Conservation (phyloP, 2,888 invertebrate genomes). For the Noctua comes region DNA sequence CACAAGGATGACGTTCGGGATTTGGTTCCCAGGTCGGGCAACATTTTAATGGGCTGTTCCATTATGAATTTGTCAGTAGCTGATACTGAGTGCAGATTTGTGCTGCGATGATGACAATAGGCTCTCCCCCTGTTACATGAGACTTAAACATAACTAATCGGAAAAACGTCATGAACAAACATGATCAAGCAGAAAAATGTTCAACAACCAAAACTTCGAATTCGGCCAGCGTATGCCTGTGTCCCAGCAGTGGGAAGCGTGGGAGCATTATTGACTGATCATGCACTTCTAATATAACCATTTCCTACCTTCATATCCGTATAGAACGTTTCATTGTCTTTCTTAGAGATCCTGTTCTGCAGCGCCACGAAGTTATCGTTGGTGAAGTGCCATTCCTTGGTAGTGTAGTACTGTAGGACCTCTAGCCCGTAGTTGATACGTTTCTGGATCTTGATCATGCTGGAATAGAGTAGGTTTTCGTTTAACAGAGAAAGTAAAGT, state of each 20-base stretch:
- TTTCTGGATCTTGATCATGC: conserved; percentile 92
- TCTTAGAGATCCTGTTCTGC: conserved; percentile 84
- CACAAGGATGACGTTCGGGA: background rate
- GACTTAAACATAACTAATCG: background rate
- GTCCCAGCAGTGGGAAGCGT: background rate
- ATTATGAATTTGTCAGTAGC: background rate
- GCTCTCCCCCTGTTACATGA: background rate
- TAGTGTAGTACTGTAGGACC: conserved; percentile 95
- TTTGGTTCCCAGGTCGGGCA: background rate
- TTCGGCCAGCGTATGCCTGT: background rate
- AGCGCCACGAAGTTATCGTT: conserved; percentile 91
- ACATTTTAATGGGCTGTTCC: background rate
- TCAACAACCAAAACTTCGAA: background rate
- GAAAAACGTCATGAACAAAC: background rate
- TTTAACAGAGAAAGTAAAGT: background rate
- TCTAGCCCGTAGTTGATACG: conserved; percentile 91
- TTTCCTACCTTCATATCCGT: conserved; percentile 84
- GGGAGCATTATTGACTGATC: background rate
- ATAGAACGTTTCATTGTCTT: conserved; percentile 92
- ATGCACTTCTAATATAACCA: background rate
- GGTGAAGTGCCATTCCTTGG: conserved; percentile 94
- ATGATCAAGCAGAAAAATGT: background rate
- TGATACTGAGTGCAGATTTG: no score
- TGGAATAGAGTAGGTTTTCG: conserved; percentile 74
- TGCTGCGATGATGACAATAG: background rate